A percentile compares a stretch with the other conserved stretches of the same genome.
Evolutionary conservation across 1,140 invertebrate genomes (phyloP).

Genomic region (Bemisia tabaci): DNA sequence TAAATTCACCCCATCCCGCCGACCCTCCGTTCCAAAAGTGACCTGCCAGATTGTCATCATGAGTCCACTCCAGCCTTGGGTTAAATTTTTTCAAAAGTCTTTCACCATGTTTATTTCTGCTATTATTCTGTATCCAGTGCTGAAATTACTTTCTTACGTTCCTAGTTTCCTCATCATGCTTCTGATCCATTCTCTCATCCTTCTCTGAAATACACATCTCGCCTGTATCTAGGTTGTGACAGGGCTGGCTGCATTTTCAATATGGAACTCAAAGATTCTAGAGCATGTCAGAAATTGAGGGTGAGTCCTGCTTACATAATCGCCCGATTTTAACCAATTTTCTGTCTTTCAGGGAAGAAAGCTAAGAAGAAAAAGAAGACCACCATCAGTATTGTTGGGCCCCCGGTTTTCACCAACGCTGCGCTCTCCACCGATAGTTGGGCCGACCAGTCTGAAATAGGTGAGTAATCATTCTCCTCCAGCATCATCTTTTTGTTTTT

Average conservation of each 20-base stretch:
- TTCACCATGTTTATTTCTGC: neutral
- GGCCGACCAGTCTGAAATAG: neutral
- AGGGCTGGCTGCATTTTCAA: neutral
- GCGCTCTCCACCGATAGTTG: neutral
- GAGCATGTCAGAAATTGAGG: neutral
- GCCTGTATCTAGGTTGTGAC: neutral
- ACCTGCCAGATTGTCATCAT: neutral
- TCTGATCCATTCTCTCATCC: no score
- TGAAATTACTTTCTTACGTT: neutral
- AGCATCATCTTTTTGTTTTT: neutral
- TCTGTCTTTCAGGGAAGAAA: neutral
- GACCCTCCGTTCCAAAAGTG: neutral
- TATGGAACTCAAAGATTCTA: neutral
- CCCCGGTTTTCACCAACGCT: neutral
- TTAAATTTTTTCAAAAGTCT: neutral
- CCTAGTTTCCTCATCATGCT: neutral
- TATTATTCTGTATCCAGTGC: neutral
- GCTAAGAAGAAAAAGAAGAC: neutral
- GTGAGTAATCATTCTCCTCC: neutral
- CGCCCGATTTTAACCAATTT: neutral
- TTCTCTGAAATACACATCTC: no score
- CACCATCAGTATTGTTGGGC: neutral
- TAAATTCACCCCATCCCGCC: no score
- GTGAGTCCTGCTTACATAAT: neutral
- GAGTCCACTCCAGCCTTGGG: neutral